Conservation (phyloP, 2,888 invertebrate genomes). For the Brachypalpus laphriformis region DNA sequence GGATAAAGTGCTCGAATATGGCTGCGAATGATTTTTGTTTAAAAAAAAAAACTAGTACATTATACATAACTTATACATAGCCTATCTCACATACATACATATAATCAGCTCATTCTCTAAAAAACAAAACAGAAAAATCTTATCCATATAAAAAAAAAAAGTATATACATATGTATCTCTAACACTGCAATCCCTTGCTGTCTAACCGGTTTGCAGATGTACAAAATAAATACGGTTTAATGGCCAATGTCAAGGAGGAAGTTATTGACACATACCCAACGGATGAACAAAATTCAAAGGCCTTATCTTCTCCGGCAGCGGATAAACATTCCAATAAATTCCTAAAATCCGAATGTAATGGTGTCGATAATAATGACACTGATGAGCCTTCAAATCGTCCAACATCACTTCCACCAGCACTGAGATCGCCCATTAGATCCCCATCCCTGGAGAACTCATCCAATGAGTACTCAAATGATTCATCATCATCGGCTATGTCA, state of each 20-base stretch:
- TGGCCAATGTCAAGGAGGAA: slow-evolving; percentile 71
- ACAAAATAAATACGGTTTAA: slow-evolving; percentile 75
- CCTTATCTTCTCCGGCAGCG: slow-evolving; percentile 16
- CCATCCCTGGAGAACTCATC: slow-evolving; percentile 64
- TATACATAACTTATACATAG: slow-evolving; percentile 50
- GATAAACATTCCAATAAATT: slow-evolving; percentile 54
- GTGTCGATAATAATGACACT: slow-evolving; percentile 33
- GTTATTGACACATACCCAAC: slow-evolving; percentile 54
- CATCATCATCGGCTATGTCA: slow-evolving; percentile 81
- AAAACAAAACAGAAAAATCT: slow-evolving; percentile 53
- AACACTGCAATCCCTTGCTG: slow-evolving; percentile 77
- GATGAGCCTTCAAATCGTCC: slow-evolving; percentile 51
- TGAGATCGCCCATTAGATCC: slow-evolving; percentile 47
- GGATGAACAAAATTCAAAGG: slow-evolving; percentile 59
- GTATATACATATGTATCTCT: slow-evolving; percentile 71
- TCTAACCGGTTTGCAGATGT: slow-evolving; percentile 77
- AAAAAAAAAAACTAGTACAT: slow-evolving; percentile 70
- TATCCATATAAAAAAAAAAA: slow-evolving; percentile 47
- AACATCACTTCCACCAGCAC: slow-evolving; percentile 58
- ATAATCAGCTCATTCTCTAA: slow-evolving; percentile 57
- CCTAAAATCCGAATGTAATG: slow-evolving; percentile 62
- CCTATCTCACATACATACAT: slow-evolving; percentile 61
- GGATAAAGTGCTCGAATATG: slow-evolving; percentile 75
- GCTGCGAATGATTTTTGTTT: slow-evolving; percentile 70
- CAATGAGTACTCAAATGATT: slow-evolving; percentile 76